Conservation (phyloP, 2,888 invertebrate species). For the Enchytraeus crypticus region DNA sequence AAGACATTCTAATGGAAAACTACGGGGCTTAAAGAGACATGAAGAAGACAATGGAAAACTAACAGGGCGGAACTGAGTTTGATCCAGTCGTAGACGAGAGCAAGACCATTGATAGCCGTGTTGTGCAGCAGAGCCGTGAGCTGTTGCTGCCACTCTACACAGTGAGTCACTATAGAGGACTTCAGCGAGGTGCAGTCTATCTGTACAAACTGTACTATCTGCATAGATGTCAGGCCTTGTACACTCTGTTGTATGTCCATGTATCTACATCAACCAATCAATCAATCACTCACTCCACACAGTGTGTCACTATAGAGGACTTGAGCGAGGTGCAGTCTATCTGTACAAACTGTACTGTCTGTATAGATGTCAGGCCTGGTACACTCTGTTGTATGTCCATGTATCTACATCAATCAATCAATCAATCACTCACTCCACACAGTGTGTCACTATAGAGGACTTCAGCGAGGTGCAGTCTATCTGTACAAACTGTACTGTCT, state of each 20-base stretch:
- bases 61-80: too few relatives aligned
- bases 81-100: too few relatives aligned
- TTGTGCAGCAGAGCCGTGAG: constrained; percentile 62
- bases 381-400: constrained; percentile 70
- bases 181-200: constrained; percentile 71
- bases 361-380: constrained; percentile 68
- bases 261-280: constrained; percentile 49
- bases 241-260: constrained; percentile 70
- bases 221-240: constrained; percentile 68
- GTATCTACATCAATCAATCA: constrained; percentile 49
- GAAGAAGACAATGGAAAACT: too few relatives aligned
- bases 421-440: neutral
- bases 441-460: constrained; percentile 60
- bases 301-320: constrained; percentile 60
- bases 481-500: constrained; percentile 69
- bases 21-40: too few relatives aligned
- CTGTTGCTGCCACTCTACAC: constrained; percentile 70
- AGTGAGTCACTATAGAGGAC: constrained; percentile 67
- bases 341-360: constrained; percentile 69
- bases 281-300: neutral
- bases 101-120: too few relatives aligned
- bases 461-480: constrained; percentile 71
- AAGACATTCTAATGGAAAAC: too few relatives aligned
- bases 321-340: constrained; percentile 71
- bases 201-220: constrained; percentile 69